phyloP scores from a whole-genome alignment of 2,888 invertebrate species.

The Corbicula japonica region DNA sequence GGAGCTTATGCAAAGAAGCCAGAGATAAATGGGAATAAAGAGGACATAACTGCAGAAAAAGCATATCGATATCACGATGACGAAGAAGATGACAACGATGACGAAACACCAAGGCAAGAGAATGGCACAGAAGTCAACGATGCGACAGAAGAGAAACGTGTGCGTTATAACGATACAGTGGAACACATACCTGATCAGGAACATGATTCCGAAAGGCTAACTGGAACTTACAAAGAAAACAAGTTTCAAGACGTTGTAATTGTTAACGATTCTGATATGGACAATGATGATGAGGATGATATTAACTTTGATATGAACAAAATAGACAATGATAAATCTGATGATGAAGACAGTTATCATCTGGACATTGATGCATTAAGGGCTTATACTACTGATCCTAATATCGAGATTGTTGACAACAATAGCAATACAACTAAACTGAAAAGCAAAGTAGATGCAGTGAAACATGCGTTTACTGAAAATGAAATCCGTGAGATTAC shows the following conservation, averaged over 20 bases:
- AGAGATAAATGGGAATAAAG: constrained; percentile 16
- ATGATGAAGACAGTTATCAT: constrained; percentile 9
- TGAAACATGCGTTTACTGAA: background rate
- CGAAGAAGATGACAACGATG: constrained; percentile 14
- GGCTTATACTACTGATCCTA: constrained; percentile 10
- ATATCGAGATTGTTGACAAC: constrained; percentile 18
- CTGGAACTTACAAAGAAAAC: background rate
- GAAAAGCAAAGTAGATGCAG: background rate
- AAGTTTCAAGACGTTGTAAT: background rate
- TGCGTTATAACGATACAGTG: constrained; percentile 27
- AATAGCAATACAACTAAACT: background rate
- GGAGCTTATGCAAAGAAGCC: constrained; percentile 43
- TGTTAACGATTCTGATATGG: background rate
- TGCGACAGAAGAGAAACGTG: constrained; percentile 1
- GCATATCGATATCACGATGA: constrained; percentile 36
- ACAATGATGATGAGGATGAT: constrained; percentile 1
- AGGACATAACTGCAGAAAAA: constrained; percentile 21
- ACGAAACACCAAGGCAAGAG: background rate
- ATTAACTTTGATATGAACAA: background rate
- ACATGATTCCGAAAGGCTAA: background rate
- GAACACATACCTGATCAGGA: constrained; percentile 28
- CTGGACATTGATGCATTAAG: constrained; percentile 22
- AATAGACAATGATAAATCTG: background rate
- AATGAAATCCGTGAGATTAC: background rate
- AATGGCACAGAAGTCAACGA: background rate